Conservation (phyloP, 2,888 invertebrate species). For the Amphipoea lucens region DNA sequence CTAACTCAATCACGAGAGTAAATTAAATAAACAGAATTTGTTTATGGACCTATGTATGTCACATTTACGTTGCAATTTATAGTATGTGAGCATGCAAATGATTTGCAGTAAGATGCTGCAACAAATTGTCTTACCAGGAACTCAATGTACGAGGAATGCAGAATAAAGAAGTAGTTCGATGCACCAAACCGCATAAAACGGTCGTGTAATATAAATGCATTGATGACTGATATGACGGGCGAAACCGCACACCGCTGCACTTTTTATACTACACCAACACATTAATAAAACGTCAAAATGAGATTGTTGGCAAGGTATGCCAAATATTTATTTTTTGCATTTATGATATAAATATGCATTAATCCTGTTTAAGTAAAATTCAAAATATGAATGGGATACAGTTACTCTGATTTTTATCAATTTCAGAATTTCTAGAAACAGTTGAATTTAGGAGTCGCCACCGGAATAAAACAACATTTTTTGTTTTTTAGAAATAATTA, state of each 20-base stretch:
- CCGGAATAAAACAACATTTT: no score
- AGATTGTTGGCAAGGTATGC: background rate
- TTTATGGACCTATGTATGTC: background rate
- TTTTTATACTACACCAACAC: conserved; percentile 34
- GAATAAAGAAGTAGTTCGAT: conserved; percentile 77
- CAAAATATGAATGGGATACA: no score
- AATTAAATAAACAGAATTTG: background rate
- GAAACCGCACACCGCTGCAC: conserved; percentile 56
- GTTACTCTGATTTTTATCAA: background rate
- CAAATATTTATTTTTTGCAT: background rate
- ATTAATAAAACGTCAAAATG: conserved; percentile 28
- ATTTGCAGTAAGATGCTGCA: conserved; percentile 53
- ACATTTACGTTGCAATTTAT: background rate
- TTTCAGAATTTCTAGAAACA: background rate
- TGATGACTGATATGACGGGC: conserved; percentile 64
- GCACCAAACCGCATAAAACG: conserved; percentile 74
- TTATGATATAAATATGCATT: background rate
- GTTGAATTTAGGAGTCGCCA: background rate
- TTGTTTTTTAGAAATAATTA: background rate
- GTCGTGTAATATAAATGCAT: conserved; percentile 67
- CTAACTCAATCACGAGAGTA: background rate
- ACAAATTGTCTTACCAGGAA: conserved; percentile 85
- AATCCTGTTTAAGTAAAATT: background rate
- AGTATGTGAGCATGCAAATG: conserved; percentile 10
- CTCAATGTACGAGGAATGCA: conserved; percentile 86